Evolutionary conservation across 1,140 invertebrate species (phyloP).

Genomic region (Trichogramma pretiosum): DNA sequence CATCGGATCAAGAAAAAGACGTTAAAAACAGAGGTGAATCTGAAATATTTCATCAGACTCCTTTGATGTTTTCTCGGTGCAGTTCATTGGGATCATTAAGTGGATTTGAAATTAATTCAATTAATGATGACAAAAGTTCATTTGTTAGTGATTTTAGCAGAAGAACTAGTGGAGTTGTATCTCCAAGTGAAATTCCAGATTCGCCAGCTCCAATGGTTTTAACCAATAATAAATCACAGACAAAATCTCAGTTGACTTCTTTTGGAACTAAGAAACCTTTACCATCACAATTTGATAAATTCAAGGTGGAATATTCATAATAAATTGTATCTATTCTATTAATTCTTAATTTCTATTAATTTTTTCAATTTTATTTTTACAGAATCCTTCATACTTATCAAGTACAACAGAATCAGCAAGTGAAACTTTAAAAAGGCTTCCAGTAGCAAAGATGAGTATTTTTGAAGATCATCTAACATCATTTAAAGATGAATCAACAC

Average conservation of each 20-base stretch:
- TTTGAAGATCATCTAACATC: constrained; percentile 70
- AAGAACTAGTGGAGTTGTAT: constrained; percentile 82
- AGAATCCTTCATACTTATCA: neutral
- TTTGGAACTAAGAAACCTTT: constrained; percentile 14
- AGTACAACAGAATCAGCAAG: neutral
- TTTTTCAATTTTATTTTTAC: neutral
- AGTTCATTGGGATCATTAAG: constrained; percentile 84
- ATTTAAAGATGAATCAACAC: constrained; percentile 79
- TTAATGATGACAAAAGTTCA: constrained; percentile 76
- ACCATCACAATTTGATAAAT: neutral
- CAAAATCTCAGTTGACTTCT: constrained; percentile 10
- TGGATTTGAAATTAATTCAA: constrained; percentile 71
- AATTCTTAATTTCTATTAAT: neutral
- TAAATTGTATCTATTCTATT: neutral
- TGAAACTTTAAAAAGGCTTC: constrained; percentile 4
- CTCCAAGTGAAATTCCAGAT: constrained; percentile 87
- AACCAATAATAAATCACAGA: constrained; percentile 48
- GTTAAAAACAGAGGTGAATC: constrained; percentile 2
- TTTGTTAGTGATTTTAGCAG: constrained; percentile 87
- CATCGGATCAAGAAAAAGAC: constrained; percentile 12
- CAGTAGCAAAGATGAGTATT: constrained; percentile 44
- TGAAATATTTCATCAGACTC: constrained; percentile 63
- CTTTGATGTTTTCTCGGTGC: constrained; percentile 87
- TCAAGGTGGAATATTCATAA: no score
- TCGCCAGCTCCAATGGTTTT: constrained; percentile 78